Conservation (phyloP, 2,113 vertebrate genomes). For the Ammodytes marinus region DNA sequence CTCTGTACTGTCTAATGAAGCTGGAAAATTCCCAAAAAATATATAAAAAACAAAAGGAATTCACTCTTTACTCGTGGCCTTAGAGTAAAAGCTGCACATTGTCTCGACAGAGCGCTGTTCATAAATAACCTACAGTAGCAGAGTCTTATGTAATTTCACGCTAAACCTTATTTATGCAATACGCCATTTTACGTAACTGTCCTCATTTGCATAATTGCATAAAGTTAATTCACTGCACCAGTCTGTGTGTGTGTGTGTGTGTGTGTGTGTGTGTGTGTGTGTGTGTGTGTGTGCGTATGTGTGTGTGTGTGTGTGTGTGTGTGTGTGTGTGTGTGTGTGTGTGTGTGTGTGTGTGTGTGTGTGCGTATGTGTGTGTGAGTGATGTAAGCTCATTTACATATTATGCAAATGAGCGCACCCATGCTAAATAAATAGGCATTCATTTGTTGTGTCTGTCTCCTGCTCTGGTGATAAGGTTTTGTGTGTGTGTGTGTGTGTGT, state of each 20-base stretch:
- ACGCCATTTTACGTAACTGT: conserved; percentile 28
- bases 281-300: no score
- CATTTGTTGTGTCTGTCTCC: no score
- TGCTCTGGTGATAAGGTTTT: no score
- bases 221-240: conserved; percentile 5
- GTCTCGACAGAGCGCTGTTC: background rate
- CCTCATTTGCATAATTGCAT: conserved; percentile 52
- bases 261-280: background rate
- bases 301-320: background rate
- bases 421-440: no score
- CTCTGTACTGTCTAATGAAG: no score
- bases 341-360: no score
- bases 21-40: no score
- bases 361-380: no score
- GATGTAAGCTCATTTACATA: no score
- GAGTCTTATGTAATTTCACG: conserved; percentile 44
- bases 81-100: background rate
- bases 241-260: background rate
- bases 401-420: no score
- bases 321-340: background rate
- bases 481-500: no score
- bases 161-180: conserved; percentile 41
- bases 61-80: background rate
- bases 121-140: conserved; percentile 32
- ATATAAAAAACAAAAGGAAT: background rate